Evolutionary conservation across 2,888 invertebrate species (phyloP).

Genomic region (Drosophila falleni): DNA sequence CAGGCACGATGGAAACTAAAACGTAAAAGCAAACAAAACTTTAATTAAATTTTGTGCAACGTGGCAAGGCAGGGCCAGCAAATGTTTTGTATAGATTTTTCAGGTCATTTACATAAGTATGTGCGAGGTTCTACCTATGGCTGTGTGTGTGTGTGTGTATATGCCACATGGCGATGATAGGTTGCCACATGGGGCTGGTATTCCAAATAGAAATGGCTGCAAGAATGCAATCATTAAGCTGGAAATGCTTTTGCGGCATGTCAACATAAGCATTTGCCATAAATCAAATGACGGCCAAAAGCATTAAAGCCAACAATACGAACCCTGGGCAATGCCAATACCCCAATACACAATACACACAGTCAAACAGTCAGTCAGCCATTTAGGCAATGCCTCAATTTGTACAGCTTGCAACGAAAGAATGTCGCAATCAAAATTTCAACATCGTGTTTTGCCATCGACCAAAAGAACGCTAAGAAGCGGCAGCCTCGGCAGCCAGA

Average conservation of each 20-base stretch:
- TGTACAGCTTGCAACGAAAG: constrained; percentile 57
- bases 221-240: constrained; percentile 68
- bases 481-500: constrained; percentile 8
- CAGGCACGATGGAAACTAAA: constrained; percentile 25
- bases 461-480: constrained; percentile 24
- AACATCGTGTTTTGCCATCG: constrained; percentile 67
- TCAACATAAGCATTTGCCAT: constrained; percentile 75
- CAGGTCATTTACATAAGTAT: constrained; percentile 59
- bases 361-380: constrained; percentile 4
- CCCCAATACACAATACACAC: constrained; percentile 7
- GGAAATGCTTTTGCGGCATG: constrained; percentile 68
- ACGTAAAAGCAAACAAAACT: constrained; percentile 10
- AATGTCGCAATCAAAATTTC: constrained; percentile 81
- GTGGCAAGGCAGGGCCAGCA: constrained; percentile 22
- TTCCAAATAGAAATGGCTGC: constrained; percentile 49
- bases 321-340: constrained; percentile 40
- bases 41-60: constrained; percentile 48
- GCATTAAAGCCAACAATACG: constrained; percentile 43
- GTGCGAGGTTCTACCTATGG: constrained; percentile 24
- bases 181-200: constrained; percentile 43
- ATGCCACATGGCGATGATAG: constrained; percentile 21
- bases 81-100: constrained; percentile 44
- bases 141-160: constrained; percentile 8
- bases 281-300: constrained; percentile 69
- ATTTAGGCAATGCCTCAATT: constrained; percentile 64